A percentile compares a stretch with the other conserved stretches of the same genome.
Conservation (phyloP, 2,113 vertebrate species). For the Riparia riparia region DNA sequence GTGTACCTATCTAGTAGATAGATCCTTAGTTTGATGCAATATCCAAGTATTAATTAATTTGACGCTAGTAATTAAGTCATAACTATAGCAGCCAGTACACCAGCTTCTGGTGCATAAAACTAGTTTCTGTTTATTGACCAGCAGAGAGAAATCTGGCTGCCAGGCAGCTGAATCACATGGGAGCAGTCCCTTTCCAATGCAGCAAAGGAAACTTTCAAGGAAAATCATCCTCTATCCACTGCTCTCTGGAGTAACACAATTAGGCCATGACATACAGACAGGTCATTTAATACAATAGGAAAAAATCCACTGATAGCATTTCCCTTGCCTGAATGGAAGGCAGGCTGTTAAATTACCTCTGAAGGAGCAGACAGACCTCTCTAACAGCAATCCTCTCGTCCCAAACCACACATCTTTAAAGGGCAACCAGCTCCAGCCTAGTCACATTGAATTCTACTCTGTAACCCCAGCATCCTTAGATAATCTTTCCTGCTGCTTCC, state of each 20-base stretch:
- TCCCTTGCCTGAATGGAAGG: background rate
- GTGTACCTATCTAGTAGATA: background rate
- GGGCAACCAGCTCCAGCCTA: background rate
- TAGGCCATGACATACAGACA: background rate
- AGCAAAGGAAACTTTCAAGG: background rate
- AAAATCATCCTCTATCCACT: background rate
- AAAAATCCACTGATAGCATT: background rate
- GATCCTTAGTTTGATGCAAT: background rate
- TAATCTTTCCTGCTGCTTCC: background rate
- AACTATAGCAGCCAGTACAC: background rate
- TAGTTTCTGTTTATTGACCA: background rate
- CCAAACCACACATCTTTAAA: background rate
- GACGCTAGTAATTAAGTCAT: background rate
- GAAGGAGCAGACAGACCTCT: background rate
- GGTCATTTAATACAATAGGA: background rate
- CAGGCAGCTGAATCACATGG: background rate
- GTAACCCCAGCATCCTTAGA: background rate
- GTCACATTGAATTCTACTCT: background rate
- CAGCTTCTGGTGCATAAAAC: background rate
- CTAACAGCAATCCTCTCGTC: background rate
- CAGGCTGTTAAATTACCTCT: background rate
- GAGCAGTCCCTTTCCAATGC: background rate
- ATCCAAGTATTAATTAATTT: background rate
- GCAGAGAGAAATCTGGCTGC: background rate
- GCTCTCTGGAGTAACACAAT: background rate